These are phyloP conservation scores for Ochotona princeps DNA, from an alignment of 2,113 vertebrate genomes.

Conservation along the genomic window DNA sequence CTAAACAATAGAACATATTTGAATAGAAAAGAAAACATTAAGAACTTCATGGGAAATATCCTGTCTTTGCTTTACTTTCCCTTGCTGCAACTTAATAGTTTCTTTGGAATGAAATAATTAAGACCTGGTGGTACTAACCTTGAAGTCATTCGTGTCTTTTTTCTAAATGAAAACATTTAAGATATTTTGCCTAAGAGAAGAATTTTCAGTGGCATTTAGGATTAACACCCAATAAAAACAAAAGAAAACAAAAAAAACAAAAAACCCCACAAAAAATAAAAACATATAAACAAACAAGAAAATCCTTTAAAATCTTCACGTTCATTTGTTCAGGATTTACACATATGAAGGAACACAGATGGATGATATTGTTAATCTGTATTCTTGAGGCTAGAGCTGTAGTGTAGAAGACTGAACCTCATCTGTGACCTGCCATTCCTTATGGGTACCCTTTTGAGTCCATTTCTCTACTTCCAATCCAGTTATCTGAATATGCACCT, in stretches of 20 bases:
- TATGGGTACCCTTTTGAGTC: too few relatives aligned
- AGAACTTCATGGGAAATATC: not conserved
- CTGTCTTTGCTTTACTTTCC: not conserved
- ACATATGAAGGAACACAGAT: not conserved
- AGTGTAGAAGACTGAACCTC: too few relatives aligned
- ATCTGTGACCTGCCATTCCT: too few relatives aligned
- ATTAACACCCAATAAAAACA: not conserved
- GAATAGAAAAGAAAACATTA: not conserved
- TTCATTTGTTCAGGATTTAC: not conserved
- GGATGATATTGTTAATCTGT: not conserved
- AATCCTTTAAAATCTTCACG: not conserved
- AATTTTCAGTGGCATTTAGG: not conserved
- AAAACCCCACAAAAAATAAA: too few relatives aligned
- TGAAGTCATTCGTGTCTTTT: conserved; percentile 1
- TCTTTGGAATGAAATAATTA: not conserved
- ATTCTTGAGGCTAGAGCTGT: not conserved
- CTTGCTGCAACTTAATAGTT: not conserved
- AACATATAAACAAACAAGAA: too few relatives aligned
- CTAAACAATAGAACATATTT: not conserved
- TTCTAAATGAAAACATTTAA: not conserved
- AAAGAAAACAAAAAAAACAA: too few relatives aligned
- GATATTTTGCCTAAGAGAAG: not conserved
- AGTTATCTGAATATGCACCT: too few relatives aligned
- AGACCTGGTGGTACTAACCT: not conserved
- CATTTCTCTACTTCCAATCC: too few relatives aligned